Evolutionary conservation across 2,797 vertebrate species (phyloP), one percentile per base, ranked within the genome.

Genomic region (Siniperca obscura): DNA sequence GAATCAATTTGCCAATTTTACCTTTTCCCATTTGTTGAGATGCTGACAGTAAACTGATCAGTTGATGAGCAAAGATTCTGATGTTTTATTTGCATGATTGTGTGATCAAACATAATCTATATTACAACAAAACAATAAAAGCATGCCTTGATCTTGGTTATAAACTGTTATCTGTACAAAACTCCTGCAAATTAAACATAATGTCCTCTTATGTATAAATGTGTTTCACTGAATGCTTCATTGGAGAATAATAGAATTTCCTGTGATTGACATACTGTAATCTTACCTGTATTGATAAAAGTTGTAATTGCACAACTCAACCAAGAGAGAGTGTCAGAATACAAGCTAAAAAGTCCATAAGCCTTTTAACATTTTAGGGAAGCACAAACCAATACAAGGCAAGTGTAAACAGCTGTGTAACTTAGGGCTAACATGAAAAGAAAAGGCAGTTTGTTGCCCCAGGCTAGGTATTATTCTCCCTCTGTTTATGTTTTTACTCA

Each of bases 311-410:
- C 79, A 86, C 30, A 14, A 21, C 0, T 74, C 21, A 22, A 22
- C 68, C 90, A 90, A 60, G 13, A 72, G 90, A 82, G 76, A 80
- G 85, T 36, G 71, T 19, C 52, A 36, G 16, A 83, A 27, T 12
- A 55, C 60, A 70, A 74, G 48, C n/a, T 16, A 0, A 3, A 46
- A 42, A 30, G 72, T 40, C 9, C 5, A 25, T 61, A 5, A 8
- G 0, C 9, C 1, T 8, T 71, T 16, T 5, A 21, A 21, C 4
- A 25, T 42, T 38, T 27, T 16, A 19, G 0, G 38, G 22, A 30
- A 38, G 34, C 53, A 40, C 8, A 4, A 25, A 36, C 7, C 46
- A 9, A 71, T 38, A 48, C 12, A 44, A 13, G 12, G 1, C 3
- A 65, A 19, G 0, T 53, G n/a, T 25, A 44, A 56, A 67, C 48